Percentiles rank a stretch among this genome's conserved stretches.
Conservation (phyloP, 2,888 invertebrate genomes). For the Stenolophus ochropezus region DNA sequence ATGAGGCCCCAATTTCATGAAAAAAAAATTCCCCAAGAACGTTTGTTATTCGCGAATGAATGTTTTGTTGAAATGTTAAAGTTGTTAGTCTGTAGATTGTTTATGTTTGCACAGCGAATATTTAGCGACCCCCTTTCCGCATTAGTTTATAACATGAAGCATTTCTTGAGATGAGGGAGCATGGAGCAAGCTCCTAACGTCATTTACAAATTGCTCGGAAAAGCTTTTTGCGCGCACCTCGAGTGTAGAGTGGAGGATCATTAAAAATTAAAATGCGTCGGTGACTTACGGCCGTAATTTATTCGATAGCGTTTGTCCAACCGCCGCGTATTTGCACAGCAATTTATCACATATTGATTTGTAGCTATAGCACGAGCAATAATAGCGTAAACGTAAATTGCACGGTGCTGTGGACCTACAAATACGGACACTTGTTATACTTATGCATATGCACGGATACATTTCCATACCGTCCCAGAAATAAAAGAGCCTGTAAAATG, state of each 20-base stretch:
- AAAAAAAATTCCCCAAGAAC: too few species aligned
- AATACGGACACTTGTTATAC: conserved; percentile 34
- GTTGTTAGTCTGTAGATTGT: background rate
- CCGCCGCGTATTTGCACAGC: conserved; percentile 3
- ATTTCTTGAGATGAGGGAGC: conserved; percentile 41
- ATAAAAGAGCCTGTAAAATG: conserved; percentile 3
- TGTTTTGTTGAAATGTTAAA: too few species aligned
- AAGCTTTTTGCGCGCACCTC: conserved; percentile 39
- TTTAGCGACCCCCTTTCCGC: background rate
- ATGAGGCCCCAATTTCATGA: too few species aligned
- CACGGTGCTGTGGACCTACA: background rate
- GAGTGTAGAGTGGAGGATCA: conserved; percentile 3
- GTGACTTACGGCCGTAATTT: conserved; percentile 37
- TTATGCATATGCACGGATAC: conserved; percentile 12
- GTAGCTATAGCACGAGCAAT: background rate
- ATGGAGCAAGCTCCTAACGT: conserved; percentile 28
- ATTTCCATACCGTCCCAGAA: background rate
- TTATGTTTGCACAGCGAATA: background rate
- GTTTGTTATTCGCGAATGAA: background rate
- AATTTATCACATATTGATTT: conserved; percentile 35
- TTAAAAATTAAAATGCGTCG: conserved; percentile 40
- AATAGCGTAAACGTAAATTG: conserved; percentile 24
- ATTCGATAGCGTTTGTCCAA: conserved; percentile 21
- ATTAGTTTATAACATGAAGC: conserved; percentile 49
- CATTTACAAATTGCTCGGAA: conserved; percentile 53